phyloP scores from a whole-genome alignment of 37 sponge, comb jelly and placozoan species.

The Corticium candelabrum region DNA sequence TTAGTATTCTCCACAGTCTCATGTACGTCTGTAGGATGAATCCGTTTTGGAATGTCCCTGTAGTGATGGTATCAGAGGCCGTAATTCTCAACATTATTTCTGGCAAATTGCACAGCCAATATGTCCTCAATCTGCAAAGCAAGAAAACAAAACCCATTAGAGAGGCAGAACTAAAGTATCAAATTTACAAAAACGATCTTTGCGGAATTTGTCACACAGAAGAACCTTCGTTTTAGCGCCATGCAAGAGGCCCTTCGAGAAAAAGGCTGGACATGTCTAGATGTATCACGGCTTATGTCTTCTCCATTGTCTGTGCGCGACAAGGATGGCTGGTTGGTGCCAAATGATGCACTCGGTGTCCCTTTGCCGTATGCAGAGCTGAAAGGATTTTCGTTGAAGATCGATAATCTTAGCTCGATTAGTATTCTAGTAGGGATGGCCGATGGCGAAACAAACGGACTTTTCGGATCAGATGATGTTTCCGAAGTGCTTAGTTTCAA shows the following conservation, averaged over 20 bases:
- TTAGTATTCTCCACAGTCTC: background rate
- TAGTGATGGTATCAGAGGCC: slow-evolving; percentile 47
- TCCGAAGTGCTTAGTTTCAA: slow-evolving; percentile 24
- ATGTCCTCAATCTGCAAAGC: slow-evolving; percentile 17
- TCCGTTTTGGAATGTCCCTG: slow-evolving; percentile 52
- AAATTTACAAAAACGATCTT: slow-evolving; percentile 62
- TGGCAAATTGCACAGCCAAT: slow-evolving; percentile 22
- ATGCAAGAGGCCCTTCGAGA: slow-evolving; percentile 26
- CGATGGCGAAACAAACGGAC: slow-evolving; percentile 9
- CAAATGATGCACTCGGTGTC: slow-evolving; percentile 15
- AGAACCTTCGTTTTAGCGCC: slow-evolving; percentile 11
- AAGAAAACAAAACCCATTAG: background rate
- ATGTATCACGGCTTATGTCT: slow-evolving; percentile 27
- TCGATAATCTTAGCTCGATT: slow-evolving; percentile 26
- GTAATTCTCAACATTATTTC: slow-evolving; percentile 28
- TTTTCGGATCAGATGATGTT: slow-evolving; percentile 36
- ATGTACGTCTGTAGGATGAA: slow-evolving; percentile 22
- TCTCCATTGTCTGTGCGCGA: slow-evolving; percentile 15
- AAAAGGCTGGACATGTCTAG: slow-evolving; percentile 34
- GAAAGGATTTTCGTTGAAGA: slow-evolving; percentile 30
- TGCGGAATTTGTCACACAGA: slow-evolving; percentile 13
- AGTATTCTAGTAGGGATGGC: slow-evolving; percentile 19
- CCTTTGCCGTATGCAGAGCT: slow-evolving; percentile 23
- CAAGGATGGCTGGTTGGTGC: slow-evolving; percentile 52
- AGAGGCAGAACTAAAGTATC: slow-evolving; percentile 39